Percentiles rank a stretch among this genome's conserved stretches.
phyloP scores from a whole-genome alignment of 2,113 vertebrate genomes.

The Beaufortia kweichowensis region DNA sequence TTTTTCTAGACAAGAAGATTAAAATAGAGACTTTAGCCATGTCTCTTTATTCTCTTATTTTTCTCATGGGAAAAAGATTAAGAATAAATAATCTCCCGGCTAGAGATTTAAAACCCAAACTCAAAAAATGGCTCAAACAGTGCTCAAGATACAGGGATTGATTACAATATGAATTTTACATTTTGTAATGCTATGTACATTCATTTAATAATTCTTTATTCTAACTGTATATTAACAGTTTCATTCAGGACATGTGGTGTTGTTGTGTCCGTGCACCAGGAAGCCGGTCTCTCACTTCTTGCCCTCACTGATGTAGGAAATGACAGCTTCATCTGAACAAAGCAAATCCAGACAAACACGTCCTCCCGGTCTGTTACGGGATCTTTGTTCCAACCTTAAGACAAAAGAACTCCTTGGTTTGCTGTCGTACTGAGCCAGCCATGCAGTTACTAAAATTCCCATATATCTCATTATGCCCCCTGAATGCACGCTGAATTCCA shows the following conservation, averaged over 20 bases:
- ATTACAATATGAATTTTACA: no score
- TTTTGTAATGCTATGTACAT: no score
- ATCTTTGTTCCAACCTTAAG: slow-evolving; percentile 37
- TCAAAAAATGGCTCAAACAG: no score
- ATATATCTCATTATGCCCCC: slow-evolving; percentile 7
- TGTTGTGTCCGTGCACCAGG: slow-evolving; percentile 5
- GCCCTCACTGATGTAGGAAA: slow-evolving; percentile 8
- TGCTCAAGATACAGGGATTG: no score
- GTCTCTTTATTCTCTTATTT: no score
- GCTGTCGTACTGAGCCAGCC: neutral
- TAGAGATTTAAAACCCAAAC: no score
- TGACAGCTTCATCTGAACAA: slow-evolving; percentile 31
- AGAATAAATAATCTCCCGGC: no score
- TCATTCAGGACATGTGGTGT: neutral
- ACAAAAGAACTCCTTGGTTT: slow-evolving; percentile 32
- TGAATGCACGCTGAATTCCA: slow-evolving; percentile 10
- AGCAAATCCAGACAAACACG: slow-evolving; percentile 40
- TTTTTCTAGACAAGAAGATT: no score
- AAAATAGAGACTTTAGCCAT: no score
- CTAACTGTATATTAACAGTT: neutral
- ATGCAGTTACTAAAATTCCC: neutral
- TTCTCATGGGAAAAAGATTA: no score
- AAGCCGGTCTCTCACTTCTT: slow-evolving; percentile 24
- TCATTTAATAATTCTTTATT: neutral
- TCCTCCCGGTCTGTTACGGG: slow-evolving; percentile 22